Evolutionary conservation across 2,888 invertebrate species (phyloP).

Genomic region (Subacronicta megacephala): DNA sequence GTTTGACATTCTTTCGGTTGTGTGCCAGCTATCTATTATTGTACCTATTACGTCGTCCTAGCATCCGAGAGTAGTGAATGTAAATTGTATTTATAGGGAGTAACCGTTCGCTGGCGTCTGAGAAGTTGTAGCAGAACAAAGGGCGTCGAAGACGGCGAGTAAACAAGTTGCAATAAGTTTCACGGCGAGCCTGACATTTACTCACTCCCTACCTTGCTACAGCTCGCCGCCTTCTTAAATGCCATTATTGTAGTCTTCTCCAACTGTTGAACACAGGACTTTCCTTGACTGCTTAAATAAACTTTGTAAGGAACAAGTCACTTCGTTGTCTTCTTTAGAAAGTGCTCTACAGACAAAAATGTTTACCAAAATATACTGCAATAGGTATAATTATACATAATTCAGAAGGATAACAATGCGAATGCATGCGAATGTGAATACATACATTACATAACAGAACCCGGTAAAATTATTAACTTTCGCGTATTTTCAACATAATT

Average conservation of each 20-base stretch:
- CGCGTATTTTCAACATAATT: slow-evolving; percentile 5
- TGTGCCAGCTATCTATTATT: slow-evolving; percentile 46
- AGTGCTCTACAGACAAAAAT: slow-evolving; percentile 6
- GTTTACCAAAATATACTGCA: slow-evolving; percentile 3
- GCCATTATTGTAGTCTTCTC: slow-evolving; percentile 72
- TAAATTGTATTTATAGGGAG: slow-evolving; percentile 82
- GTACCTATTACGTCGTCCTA: slow-evolving; percentile 62
- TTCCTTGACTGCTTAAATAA: slow-evolving; percentile 41
- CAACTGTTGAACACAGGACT: slow-evolving; percentile 57
- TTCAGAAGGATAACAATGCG: neutral
- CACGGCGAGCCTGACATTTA: slow-evolving; percentile 70
- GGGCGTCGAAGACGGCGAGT: slow-evolving; percentile 78
- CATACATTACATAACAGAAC: neutral
- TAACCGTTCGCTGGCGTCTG: slow-evolving; percentile 78
- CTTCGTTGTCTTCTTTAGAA: slow-evolving; percentile 37
- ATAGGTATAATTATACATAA: neutral
- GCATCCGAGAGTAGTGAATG: slow-evolving; percentile 75
- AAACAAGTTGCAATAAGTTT: slow-evolving; percentile 87
- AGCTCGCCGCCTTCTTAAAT: slow-evolving; percentile 67
- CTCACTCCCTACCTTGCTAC: slow-evolving; percentile 61
- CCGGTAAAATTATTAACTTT: neutral
- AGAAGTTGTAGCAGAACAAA: slow-evolving; percentile 81
- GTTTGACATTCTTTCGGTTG: slow-evolving; percentile 40
- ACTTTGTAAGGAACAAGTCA: slow-evolving; percentile 41
- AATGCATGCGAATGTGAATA: no score